A percentile compares a stretch with the other conserved stretches of the same genome.
These are phyloP conservation scores for Heliconius nattereri DNA, from an alignment of 1,140 invertebrate genomes.

Conservation along the genomic window DNA sequence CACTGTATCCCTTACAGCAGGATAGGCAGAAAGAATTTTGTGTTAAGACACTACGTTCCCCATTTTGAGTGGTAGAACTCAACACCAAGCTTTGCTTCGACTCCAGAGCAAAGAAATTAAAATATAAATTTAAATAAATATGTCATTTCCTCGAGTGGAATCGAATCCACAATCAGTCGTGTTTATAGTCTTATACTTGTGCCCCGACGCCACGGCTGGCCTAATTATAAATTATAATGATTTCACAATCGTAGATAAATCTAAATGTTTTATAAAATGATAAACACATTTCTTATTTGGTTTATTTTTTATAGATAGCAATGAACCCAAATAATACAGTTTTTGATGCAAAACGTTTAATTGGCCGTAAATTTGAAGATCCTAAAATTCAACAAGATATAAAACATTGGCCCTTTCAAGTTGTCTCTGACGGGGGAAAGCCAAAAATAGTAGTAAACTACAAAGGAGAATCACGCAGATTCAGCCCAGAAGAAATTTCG, in stretches of 20 bases:
- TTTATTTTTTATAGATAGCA: conserved; percentile 79
- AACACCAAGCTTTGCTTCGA: too few species aligned
- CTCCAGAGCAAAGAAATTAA: too few species aligned
- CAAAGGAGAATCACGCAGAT: conserved; percentile 88
- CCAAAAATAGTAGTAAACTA: conserved; percentile 90
- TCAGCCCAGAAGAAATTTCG: conserved; percentile 92
- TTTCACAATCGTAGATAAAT: background rate
- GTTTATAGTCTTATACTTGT: too few species aligned
- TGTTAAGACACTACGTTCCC: background rate
- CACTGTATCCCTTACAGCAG: background rate
- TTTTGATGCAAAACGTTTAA: conserved; percentile 84
- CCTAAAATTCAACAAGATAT: conserved; percentile 88
- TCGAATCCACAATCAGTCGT: too few species aligned
- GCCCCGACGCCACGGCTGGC: too few species aligned
- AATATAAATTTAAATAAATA: too few species aligned
- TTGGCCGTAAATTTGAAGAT: conserved; percentile 90
- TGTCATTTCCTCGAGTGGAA: too few species aligned
- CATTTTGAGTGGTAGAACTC: too few species aligned
- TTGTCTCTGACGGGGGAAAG: conserved; percentile 85
- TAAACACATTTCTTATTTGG: background rate
- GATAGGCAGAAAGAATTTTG: background rate
- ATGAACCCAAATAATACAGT: conserved; percentile 87
- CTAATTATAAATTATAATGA: too few species aligned
- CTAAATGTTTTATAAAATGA: background rate
- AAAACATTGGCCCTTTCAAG: conserved; percentile 91